Conservation (phyloP, 2,113 vertebrate genomes). For the Parus major region DNA sequence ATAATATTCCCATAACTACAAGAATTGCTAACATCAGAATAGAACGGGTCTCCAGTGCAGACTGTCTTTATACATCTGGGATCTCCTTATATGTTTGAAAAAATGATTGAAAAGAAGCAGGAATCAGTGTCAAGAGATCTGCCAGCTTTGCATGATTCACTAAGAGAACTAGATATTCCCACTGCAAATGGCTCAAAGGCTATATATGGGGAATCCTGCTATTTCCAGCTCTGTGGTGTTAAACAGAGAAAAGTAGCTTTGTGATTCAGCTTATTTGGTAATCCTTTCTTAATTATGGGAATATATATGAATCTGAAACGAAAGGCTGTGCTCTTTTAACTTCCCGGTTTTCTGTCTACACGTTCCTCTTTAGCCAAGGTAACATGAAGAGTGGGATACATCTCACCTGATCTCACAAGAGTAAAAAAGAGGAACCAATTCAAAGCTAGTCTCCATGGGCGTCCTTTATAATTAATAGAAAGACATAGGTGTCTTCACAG, state of each 20-base stretch:
- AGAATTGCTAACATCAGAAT: background rate
- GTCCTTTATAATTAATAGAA: slow-evolving; percentile 48
- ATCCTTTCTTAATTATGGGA: slow-evolving; percentile 4
- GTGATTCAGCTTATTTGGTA: background rate
- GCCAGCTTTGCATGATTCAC: background rate
- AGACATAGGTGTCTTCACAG: background rate
- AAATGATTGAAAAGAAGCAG: slow-evolving; percentile 15
- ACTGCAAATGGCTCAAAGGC: background rate
- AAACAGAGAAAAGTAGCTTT: slow-evolving; percentile 14
- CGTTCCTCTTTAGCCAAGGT: background rate
- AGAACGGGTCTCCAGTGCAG: background rate
- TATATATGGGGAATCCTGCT: background rate
- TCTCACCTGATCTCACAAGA: background rate
- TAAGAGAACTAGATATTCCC: background rate
- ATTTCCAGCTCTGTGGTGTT: background rate
- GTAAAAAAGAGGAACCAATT: background rate
- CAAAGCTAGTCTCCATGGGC: background rate
- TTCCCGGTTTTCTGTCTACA: background rate
- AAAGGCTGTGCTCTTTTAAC: background rate
- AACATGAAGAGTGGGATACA: background rate
- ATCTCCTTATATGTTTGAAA: slow-evolving; percentile 4
- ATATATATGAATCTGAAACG: background rate
- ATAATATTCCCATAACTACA: background rate
- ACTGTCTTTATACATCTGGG: background rate
- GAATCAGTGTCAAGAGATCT: background rate